Evolutionary conservation across 2,888 invertebrate species (phyloP).

Genomic region (Acrobasis consociella): DNA sequence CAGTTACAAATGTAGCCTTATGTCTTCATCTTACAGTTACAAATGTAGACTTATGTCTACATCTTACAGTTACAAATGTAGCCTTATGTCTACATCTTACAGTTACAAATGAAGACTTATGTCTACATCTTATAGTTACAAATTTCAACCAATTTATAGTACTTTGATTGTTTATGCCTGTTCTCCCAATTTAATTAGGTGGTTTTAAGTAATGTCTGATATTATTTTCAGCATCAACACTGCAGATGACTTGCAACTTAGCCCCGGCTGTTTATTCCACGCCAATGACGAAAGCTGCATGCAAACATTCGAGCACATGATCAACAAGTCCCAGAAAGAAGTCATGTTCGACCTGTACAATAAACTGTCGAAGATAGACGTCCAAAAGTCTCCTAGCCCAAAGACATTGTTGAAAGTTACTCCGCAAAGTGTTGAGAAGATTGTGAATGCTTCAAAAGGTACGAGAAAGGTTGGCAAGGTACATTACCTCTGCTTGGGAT

Average conservation of each 20-base stretch:
- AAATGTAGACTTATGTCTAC: too few relatives aligned
- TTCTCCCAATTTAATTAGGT: too few relatives aligned
- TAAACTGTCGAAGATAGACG: constrained; percentile 70
- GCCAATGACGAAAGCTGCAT: constrained; percentile 61
- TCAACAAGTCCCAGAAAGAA: constrained; percentile 78
- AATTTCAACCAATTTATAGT: too few relatives aligned
- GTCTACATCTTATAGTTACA: too few relatives aligned
- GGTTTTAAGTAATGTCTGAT: neutral
- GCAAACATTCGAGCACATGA: constrained; percentile 74
- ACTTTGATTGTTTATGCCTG: too few relatives aligned
- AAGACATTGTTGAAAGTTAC: constrained; percentile 72
- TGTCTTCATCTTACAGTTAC: too few relatives aligned
- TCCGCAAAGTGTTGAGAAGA: constrained; percentile 75
- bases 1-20: too few relatives aligned
- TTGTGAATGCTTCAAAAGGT: constrained; percentile 71
- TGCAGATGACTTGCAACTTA: constrained; percentile 64
- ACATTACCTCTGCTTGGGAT: too few relatives aligned
- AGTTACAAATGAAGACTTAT: too few relatives aligned
- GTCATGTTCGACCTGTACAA: constrained; percentile 78
- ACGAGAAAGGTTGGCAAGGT: constrained; percentile 16
- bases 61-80: too few relatives aligned
- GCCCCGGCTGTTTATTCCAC: constrained; percentile 70
- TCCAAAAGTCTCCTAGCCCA: constrained; percentile 69
- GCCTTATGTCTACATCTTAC: too few relatives aligned
- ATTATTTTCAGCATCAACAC: constrained; percentile 50